Evolutionary conservation across 2,888 invertebrate species (phyloP), one percentile per base, ranked within the genome.

Genomic region (Nebria brevicollis): DNA sequence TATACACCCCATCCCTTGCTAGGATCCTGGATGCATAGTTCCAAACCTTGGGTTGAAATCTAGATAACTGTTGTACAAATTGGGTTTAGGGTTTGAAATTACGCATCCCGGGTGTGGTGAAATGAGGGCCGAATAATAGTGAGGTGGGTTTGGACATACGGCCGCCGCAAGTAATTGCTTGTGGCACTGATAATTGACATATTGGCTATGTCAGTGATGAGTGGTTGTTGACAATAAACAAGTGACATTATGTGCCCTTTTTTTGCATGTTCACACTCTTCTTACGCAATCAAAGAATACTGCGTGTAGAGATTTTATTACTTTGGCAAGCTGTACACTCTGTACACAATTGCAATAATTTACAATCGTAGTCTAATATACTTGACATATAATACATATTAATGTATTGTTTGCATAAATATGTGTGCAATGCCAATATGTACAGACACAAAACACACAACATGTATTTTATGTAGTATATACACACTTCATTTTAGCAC

Each of bases 101-200:
- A 54, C 11, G 54, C 54, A 54, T 8, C 8, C 54, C 34, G 72
- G 20, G 20, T 20, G 20, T 20, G 42, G n/a, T n/a, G 13, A 54
- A 75, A 65, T 15, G 8, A 10, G 43, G 43, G 43, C 10, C 43
- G 43, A 6, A 43, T 1, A 43, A 43, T 10, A 43, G 10, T 8
- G 65, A 15, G 64, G 34, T 75, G 65, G 26, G n/a, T 15, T 75
- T 6, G 54, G 54, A 54, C 54, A 79, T 83, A 72, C 82, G 84
- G 83, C 83, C 83, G 85, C 86, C 87, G 84, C 87, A 87, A 86
- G 86, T 87, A 87, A 88, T 87, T 87, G 87, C 87, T 86, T 85
- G 85, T 84, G 85, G 86, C 85, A 86, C 86, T 84, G 86, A 86
- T 88, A 88, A 88, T 87, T 88, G 88, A 87, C 88, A 88, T 88